phyloP scores from a whole-genome alignment of 2,113 vertebrate genomes.

The Nothocercus julius region DNA sequence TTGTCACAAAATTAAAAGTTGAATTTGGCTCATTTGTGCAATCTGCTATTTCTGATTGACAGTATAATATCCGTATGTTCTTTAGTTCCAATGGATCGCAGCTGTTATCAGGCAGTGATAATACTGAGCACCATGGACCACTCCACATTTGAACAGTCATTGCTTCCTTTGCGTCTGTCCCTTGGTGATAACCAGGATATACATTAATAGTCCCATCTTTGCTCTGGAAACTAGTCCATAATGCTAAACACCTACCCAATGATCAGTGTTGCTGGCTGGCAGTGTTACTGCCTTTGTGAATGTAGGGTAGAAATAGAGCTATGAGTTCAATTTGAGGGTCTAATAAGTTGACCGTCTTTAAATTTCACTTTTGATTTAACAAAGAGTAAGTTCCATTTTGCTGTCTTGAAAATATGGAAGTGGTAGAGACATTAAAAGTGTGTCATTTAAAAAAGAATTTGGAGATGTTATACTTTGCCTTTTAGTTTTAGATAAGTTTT shows the following conservation, averaged over 20 bases:
- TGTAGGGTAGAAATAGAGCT: not conserved
- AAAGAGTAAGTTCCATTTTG: not conserved
- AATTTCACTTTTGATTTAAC: not conserved
- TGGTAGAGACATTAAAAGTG: not conserved
- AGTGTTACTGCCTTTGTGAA: not conserved
- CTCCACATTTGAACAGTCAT: not conserved
- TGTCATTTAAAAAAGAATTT: not conserved
- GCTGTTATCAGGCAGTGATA: not conserved
- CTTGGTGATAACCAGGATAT: not conserved
- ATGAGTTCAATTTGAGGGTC: not conserved
- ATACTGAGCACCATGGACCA: not conserved
- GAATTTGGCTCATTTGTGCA: not conserved
- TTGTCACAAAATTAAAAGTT: not conserved
- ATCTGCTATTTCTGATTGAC: not conserved
- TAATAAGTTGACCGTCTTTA: not conserved
- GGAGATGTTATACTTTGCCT: conserved; percentile 27
- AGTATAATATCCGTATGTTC: not conserved
- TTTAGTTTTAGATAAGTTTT: conserved; percentile 86
- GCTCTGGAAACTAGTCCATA: not conserved
- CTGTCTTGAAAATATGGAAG: not conserved
- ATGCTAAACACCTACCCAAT: not conserved
- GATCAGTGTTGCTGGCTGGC: not conserved
- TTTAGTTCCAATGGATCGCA: not conserved
- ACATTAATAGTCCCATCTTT: not conserved
- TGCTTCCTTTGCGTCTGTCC: not conserved